Base-by-base conservation (phyloP, 2,888 invertebrate species). In the Hirtodrosophila cameraria region DNA sequence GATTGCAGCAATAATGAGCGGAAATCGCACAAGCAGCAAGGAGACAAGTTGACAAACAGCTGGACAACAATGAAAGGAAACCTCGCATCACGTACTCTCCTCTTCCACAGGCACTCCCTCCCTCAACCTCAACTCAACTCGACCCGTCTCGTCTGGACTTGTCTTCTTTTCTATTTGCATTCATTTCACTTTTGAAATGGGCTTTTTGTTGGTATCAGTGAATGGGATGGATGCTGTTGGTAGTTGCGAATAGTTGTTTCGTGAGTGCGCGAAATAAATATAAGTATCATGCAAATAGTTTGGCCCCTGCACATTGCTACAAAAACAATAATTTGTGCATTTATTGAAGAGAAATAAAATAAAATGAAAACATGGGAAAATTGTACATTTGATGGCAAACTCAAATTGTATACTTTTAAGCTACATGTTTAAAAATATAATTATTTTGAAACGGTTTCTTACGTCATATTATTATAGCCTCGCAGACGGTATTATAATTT, bases 1-100 rank as follows among this genome's bases (percentile, higher is more conserved):
- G 80, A 80, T 80, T 80, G 80, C 82, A 65, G 78, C 70, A 77
- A 80, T 80, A 86, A 80, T 80, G 80, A 80, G 85, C 82, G 74
- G 75, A 79, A 85, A 75, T 85, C 64, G 67, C 67, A 75, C 66
- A 65, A 65, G 58, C 59, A 79, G 58, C 60, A 53, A 50, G 69
- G 39, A 33, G 75, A 57, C 69, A 66, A 45, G 27, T 49, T 27
- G 75, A 70, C 70, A 75, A 69, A 60, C 70, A 64, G 49, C 60
- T 59, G 55, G 49, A 61, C 61, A 86, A 76, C 81, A 79, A 78
- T 82, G 64, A 69, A 48, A 58, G 33, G 28, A 42, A 43, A 59
- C 53, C 41, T 30, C 74, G 69, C 58, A 58, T 69, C 75, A 71
- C 69, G 69, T 69, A 54, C 46, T 35, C 35, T 15, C 9, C 13